These are phyloP conservation scores for Antheraea assamensis DNA, from an alignment of 2,888 invertebrate genomes.

Conservation along the genomic window DNA sequence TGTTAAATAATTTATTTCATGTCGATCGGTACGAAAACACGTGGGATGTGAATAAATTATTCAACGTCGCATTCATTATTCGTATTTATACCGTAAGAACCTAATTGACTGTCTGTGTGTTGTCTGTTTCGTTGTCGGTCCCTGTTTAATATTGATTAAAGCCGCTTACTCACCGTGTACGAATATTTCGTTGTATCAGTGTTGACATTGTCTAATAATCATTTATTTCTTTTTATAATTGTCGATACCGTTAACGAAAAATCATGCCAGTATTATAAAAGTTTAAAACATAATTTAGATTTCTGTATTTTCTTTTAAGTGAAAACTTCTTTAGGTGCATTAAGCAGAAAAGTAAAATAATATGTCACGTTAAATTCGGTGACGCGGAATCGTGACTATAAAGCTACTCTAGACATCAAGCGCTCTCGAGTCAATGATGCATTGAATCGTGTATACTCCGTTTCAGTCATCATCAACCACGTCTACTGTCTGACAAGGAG, in stretches of 20 bases:
- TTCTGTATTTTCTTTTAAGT: no score
- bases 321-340: no score
- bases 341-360: no score
- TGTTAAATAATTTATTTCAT: conserved; percentile 19
- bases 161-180: neutral
- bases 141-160: conserved; percentile 3
- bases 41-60: conserved; percentile 21
- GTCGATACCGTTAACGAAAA: neutral
- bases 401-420: no score
- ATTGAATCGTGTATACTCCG: no score
- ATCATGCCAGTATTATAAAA: no score
- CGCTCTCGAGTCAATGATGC: no score
- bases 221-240: neutral
- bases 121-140: neutral
- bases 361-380: no score
- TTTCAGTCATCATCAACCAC: no score
- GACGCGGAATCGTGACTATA: no score
- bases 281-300: no score
- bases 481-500: no score
- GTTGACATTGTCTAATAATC: neutral
- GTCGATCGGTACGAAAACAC: conserved; percentile 21
- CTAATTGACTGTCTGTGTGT: conserved; percentile 8
- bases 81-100: conserved; percentile 21
- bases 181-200: neutral
- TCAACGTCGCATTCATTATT: conserved; percentile 21